Base-by-base conservation (phyloP, 2,113 vertebrate species). In the Ophthalmolycus amberensis region DNA sequence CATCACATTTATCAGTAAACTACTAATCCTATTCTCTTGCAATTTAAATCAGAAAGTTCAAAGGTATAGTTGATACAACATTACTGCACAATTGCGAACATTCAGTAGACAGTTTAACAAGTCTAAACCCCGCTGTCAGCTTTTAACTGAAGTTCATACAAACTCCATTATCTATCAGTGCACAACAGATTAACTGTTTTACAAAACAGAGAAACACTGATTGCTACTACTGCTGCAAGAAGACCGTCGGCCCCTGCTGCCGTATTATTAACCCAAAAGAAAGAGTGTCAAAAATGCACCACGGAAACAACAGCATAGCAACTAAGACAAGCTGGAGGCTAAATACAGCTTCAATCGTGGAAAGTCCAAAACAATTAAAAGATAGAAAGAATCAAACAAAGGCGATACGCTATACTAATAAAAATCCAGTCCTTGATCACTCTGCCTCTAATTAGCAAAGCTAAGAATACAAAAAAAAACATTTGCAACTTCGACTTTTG, bases 41-140 rank as follows among this genome's bases (percentile, higher is more conserved):
- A 69, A 83, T 94, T 94, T 85, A 94, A 96, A 95, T 95, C 90
- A 92, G 91, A 90, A 95, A 93, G 90, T 86, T 96, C 95, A 94
- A 95, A 83, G 96, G 95, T 95, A 95, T 94, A 97, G 97, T 97
- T 98, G 97, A 98, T 98, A 97, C 97, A 97, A 97, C 97, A 92
- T 96, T 97, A 98, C 97, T 95, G 95, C 96, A 96, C 95, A 96
- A 95, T 96, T 94, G 94, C 97, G 97, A 97, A 95, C 94, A 93
- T 95, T 96, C 94, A 93, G 93, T 93, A 93, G 95, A 95, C 93
- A 93, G 87, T 93, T 90, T 92, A 93, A 92, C 84, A 91, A 94
- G 92, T 95, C 95, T 94, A 93, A 95, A 94, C 93, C 89, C 89
- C 87, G 68, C 90, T 91, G 95, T 95, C 94, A 88, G 92, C 80